Conservation (phyloP, 2,888 invertebrate species). For the Laothoe populi region DNA sequence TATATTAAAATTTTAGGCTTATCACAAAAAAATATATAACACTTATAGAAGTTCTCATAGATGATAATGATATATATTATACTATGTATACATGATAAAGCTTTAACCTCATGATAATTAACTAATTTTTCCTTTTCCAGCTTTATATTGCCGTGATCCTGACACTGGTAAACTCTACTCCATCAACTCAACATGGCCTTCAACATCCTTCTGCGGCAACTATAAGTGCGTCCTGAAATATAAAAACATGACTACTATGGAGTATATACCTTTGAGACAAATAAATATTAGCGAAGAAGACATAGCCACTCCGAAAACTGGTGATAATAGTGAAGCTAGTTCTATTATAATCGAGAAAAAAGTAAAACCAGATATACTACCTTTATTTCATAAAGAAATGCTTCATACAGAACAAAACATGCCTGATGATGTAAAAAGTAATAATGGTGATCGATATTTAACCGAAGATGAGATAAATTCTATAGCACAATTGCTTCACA, state of each 20-base stretch:
- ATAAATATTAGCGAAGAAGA: constrained; percentile 50
- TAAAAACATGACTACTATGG: constrained; percentile 45
- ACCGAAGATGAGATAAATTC: constrained; percentile 67
- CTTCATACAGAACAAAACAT: constrained; percentile 24
- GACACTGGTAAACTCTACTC: constrained; percentile 69
- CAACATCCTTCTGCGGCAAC: constrained; percentile 73
- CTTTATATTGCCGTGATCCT: constrained; percentile 73
- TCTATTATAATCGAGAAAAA: constrained; percentile 36
- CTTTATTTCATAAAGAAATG: constrained; percentile 30
- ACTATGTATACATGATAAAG: background rate
- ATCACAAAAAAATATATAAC: too few relatives aligned
- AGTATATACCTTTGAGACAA: constrained; percentile 48
- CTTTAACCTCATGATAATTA: background rate
- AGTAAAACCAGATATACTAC: constrained; percentile 31
- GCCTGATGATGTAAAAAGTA: constrained; percentile 24
- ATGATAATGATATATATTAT: background rate
- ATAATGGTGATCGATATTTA: constrained; percentile 60
- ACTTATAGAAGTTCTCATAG: too few relatives aligned
- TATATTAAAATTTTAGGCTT: too few relatives aligned
- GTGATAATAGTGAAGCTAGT: constrained; percentile 19
- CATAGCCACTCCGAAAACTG: constrained; percentile 17
- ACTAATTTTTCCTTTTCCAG: constrained; percentile 54
- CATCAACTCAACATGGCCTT: constrained; percentile 71
- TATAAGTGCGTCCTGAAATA: constrained; percentile 71
- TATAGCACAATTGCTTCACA: constrained; percentile 63